Evolutionary conservation across 2,797 vertebrate species (phyloP).

Genomic region (Pseudochirops cupreus): DNA sequence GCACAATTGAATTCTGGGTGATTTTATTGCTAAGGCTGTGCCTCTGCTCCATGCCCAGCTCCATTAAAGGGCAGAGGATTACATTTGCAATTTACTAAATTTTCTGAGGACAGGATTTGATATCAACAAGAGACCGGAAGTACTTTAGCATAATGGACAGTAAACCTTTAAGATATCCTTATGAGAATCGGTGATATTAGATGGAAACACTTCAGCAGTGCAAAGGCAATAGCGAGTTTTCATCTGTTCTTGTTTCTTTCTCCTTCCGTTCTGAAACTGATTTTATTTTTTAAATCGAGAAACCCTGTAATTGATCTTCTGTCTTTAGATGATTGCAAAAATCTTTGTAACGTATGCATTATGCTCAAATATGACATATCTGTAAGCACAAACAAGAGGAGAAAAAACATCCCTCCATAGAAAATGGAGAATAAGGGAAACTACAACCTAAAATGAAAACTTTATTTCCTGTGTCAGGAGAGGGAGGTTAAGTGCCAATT

Average conservation of each 20-base stretch:
- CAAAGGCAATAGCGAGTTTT: not conserved
- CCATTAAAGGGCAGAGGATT: slow-evolving; percentile 6
- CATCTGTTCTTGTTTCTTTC: not conserved
- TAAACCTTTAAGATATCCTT: slow-evolving; percentile 21
- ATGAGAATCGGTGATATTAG: not conserved
- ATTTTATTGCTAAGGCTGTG: slow-evolving; percentile 62
- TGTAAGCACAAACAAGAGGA: not conserved
- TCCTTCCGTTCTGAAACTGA: not conserved
- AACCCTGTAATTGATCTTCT: slow-evolving; percentile 11
- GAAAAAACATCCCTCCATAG: not conserved
- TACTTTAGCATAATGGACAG: slow-evolving; percentile 45
- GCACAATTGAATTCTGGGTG: slow-evolving; percentile 58
- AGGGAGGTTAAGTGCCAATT: slow-evolving; percentile 23
- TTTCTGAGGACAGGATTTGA: slow-evolving; percentile 48
- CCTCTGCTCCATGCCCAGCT: slow-evolving; percentile 25
- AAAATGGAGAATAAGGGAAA: slow-evolving; percentile 39
- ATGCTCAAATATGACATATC: slow-evolving; percentile 26
- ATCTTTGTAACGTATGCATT: slow-evolving; percentile 49
- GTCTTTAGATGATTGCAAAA: slow-evolving; percentile 51
- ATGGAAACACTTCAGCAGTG: not conserved
- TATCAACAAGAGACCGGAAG: slow-evolving; percentile 25
- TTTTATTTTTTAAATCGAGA: not conserved
- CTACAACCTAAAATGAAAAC: slow-evolving; percentile 9
- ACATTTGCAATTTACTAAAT: slow-evolving; percentile 39
- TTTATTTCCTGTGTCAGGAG: slow-evolving; percentile 44